phyloP scores from a whole-genome alignment of 2,797 vertebrate genomes.

The Borostomias antarcticus region DNA sequence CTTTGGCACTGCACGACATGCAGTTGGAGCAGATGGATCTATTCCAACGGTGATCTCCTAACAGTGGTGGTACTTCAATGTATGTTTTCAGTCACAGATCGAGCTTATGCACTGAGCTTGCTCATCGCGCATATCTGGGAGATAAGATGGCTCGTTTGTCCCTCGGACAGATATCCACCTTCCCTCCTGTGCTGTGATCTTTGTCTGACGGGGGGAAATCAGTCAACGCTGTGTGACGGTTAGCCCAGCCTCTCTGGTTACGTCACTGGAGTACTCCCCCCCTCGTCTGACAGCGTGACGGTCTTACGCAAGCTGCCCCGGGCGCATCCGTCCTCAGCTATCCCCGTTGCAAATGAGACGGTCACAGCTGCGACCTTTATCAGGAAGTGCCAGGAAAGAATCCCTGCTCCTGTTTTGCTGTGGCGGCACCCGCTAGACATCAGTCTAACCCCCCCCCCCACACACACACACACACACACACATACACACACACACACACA shows the following conservation, averaged over 20 bases:
- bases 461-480: not conserved
- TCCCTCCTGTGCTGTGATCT: not conserved
- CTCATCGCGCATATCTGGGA: too few relatives aligned
- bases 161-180: not conserved
- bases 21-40: too few relatives aligned
- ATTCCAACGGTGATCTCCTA: too few relatives aligned
- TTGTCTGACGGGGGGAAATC: not conserved
- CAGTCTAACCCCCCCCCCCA: too few relatives aligned
- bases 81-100: too few relatives aligned
- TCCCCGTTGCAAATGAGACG: not conserved
- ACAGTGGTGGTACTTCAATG: constrained; percentile 1
- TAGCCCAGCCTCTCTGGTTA: constrained; percentile 9
- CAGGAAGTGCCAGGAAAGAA: constrained; percentile 20
- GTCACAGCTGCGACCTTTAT: constrained; percentile 20
- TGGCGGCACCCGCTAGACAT: not conserved
- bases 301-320: constrained; percentile 15
- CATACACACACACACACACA: not conserved
- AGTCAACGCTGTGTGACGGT: not conserved
- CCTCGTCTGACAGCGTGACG: constrained; percentile 7
- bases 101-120: not conserved
- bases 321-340: not conserved
- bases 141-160: too few relatives aligned
- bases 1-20: constrained; percentile 21
- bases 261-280: constrained; percentile 1
- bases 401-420: constrained; percentile 4